Evolutionary conservation across 2,888 invertebrate genomes (phyloP).

Genomic region (Perdita meconis): DNA sequence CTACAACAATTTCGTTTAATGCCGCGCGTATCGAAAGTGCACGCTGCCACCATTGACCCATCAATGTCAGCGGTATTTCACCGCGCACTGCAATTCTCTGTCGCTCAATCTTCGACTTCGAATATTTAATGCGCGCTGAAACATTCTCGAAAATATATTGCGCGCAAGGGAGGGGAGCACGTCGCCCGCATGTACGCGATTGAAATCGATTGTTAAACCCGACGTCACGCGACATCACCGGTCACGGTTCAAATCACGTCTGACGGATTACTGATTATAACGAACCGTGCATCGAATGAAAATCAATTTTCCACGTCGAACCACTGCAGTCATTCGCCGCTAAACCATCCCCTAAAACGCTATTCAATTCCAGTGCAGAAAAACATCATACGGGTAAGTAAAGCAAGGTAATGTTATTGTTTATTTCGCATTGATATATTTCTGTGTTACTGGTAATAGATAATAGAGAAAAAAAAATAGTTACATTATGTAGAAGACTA

Average conservation of each 20-base stretch:
- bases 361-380: neutral
- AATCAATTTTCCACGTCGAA: constrained; percentile 45
- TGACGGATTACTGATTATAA: constrained; percentile 57
- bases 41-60: neutral
- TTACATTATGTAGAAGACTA: too few relatives aligned
- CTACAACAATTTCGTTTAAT: neutral
- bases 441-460: too few relatives aligned
- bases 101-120: constrained; percentile 32
- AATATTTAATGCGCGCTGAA: constrained; percentile 2
- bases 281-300: constrained; percentile 34
- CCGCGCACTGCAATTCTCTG: constrained; percentile 34
- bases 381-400: neutral
- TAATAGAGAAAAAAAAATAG: too few relatives aligned
- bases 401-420: too few relatives aligned
- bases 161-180: constrained; percentile 29
- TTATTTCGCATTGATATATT: too few relatives aligned
- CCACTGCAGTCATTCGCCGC: too few relatives aligned
- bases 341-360: neutral
- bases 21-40: neutral
- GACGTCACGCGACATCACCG: constrained; percentile 72
- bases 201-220: constrained; percentile 63
- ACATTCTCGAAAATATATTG: constrained; percentile 24
- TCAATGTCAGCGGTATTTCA: constrained; percentile 17
- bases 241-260: constrained; percentile 62
- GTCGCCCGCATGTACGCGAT: constrained; percentile 35